A percentile compares a stretch with the other conserved stretches of the same genome.
Conservation (phyloP, 1,140 invertebrate species). For the Lucilia cuprina region DNA sequence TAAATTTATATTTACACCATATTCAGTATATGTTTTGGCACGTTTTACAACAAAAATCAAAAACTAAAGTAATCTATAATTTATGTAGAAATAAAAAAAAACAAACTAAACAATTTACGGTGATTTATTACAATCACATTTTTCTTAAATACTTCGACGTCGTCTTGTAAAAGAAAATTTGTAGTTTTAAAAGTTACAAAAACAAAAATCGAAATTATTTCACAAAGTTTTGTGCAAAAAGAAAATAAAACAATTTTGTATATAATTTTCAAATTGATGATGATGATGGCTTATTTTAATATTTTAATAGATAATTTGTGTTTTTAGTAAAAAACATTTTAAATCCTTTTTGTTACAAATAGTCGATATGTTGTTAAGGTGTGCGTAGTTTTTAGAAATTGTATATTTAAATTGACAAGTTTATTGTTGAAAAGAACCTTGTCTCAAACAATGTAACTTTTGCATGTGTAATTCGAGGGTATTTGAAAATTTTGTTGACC, state of each 20-base stretch:
- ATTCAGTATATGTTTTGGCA: neutral
- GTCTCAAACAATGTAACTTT: neutral
- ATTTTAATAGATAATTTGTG: neutral
- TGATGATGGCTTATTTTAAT: neutral
- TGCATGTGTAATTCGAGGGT: neutral
- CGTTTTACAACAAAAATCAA: neutral
- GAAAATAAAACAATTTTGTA: neutral
- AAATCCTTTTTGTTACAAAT: neutral
- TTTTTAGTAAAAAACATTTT: neutral
- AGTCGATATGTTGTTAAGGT: neutral
- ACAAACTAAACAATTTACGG: neutral
- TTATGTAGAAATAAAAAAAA: neutral
- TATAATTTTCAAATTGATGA: neutral
- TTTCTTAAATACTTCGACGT: neutral
- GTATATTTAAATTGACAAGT: neutral
- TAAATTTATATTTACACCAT: too few species aligned
- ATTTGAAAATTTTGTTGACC: slow-evolving; percentile 1
- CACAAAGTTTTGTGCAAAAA: neutral
- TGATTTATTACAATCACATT: neutral
- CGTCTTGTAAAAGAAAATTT: neutral
- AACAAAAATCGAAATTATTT: too few species aligned
- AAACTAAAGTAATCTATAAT: neutral
- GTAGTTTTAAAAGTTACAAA: neutral
- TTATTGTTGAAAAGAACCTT: neutral
- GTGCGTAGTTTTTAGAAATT: neutral